Base-by-base conservation (phyloP, 1,140 invertebrate genomes). In the Venturia canescens region DNA sequence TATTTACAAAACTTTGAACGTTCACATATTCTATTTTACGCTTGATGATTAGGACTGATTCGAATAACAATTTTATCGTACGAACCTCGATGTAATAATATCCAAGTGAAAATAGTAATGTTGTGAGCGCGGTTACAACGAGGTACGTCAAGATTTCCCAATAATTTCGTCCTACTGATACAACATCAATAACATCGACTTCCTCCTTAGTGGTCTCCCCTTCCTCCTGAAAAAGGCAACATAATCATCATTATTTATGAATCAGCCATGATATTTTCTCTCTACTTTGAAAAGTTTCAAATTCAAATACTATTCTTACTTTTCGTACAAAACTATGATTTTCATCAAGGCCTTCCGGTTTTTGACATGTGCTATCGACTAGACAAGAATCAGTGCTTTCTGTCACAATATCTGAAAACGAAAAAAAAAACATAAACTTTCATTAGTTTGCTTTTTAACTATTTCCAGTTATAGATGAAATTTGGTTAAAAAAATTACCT, bases 81-180 rank as follows among this genome's bases (percentile, higher is more conserved):
- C 80, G 63, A 82, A 88, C 92, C 88, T 96, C 95, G 83, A 96
- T 94, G 83, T 94, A 95, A 89, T 96, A 95, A 90, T 96, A 96
- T 27, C 95, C 95, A 75, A 96, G 93, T n/a, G 94, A 94, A 85
- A 97, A 96, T 78, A 96, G 88, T 18, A 96, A 88, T 11, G 95
- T 94, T 5, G 94, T 94, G 53, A 93, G 88, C n/a, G 95, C 94
- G 67, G 95, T 95, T 74, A 96, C 94, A 71, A 88, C 85, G 63
- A 91, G 76, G 79, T 89, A 91, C 6, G 90, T 87, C 34, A 92
- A 63, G 38, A 85, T 86, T 81, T 89, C 86, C 86, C 88, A 90
- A 81, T 90, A 91, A 44, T n/a, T 21, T 57, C 81, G 74, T 63
- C 79, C 74, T 29, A 86, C 77, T 81, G 84, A 83, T 83, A 67